phyloP scores from a whole-genome alignment of 2,888 invertebrate species.

The Entomobrya multifasciata region DNA sequence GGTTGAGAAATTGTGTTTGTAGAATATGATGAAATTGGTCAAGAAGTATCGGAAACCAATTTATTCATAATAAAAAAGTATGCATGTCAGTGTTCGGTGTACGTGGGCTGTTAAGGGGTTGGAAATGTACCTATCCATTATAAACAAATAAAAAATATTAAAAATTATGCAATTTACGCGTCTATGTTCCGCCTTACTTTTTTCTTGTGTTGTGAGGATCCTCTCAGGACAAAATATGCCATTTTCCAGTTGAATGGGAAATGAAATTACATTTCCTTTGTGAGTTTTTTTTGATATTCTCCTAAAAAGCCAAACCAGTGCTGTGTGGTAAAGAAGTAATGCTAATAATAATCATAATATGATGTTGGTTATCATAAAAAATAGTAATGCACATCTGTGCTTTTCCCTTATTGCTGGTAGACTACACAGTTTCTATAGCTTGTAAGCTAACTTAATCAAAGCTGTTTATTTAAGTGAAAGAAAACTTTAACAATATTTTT shows the following conservation, averaged over 20 bases:
- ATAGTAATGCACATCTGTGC: not conserved
- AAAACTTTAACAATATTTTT: too few species aligned
- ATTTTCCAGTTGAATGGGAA: slow-evolving; percentile 41
- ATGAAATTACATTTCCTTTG: slow-evolving; percentile 32
- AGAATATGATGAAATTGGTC: too few species aligned
- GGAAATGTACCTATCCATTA: too few species aligned
- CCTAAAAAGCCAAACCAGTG: not conserved
- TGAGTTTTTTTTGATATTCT: not conserved
- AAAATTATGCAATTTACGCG: not conserved
- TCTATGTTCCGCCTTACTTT: too few species aligned
- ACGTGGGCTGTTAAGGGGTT: too few species aligned
- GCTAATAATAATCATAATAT: not conserved
- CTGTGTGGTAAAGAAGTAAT: not conserved
- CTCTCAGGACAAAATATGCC: not conserved
- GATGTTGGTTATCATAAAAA: not conserved
- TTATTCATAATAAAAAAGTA: too few species aligned
- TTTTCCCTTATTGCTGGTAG: not conserved
- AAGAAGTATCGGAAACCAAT: too few species aligned
- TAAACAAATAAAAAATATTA: not conserved
- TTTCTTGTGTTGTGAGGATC: too few species aligned
- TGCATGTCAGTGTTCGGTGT: not conserved
- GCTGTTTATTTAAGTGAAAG: too few species aligned
- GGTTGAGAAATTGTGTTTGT: not conserved
- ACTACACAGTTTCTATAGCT: too few species aligned
- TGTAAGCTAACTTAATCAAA: too few species aligned